Conservation (phyloP, 2,797 vertebrate species). For the Malacoraja senta region DNA sequence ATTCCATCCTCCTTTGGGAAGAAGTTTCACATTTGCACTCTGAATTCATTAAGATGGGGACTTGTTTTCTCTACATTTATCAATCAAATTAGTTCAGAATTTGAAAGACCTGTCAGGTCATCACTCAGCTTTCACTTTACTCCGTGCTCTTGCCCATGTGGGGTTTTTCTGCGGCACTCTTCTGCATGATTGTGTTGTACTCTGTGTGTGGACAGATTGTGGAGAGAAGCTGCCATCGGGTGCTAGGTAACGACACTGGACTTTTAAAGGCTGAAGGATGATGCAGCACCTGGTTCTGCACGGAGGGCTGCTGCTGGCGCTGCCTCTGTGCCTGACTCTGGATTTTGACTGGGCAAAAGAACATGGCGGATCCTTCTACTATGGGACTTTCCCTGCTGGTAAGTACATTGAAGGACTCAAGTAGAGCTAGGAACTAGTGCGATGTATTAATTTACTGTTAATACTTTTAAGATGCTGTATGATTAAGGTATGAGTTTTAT, state of each 20-base stretch:
- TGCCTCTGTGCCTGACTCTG: constrained; percentile 62
- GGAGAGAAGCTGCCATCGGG: background rate
- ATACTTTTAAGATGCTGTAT: background rate
- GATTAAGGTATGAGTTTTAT: background rate
- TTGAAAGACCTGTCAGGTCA: background rate
- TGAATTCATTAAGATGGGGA: background rate
- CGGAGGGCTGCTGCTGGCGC: constrained; percentile 57
- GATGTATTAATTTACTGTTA: background rate
- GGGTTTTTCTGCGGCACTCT: background rate
- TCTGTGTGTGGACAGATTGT: background rate
- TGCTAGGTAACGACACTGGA: background rate
- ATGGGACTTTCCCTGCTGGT: constrained; percentile 85
- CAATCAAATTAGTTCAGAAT: background rate
- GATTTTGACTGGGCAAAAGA: constrained; percentile 77
- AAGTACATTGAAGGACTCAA: constrained; percentile 38
- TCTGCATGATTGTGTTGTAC: background rate
- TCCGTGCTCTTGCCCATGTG: background rate
- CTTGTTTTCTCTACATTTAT: background rate
- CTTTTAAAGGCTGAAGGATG: constrained; percentile 53
- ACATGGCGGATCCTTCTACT: constrained; percentile 80
- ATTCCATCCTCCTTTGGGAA: background rate
- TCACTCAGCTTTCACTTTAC: too few relatives aligned
- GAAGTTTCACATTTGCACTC: background rate
- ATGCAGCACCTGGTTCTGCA: constrained; percentile 45
- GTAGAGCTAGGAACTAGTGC: background rate